Evolutionary conservation across 2,888 invertebrate genomes (phyloP), one percentile per base, ranked within the genome.

Genomic region (Dryobota labecula): DNA sequence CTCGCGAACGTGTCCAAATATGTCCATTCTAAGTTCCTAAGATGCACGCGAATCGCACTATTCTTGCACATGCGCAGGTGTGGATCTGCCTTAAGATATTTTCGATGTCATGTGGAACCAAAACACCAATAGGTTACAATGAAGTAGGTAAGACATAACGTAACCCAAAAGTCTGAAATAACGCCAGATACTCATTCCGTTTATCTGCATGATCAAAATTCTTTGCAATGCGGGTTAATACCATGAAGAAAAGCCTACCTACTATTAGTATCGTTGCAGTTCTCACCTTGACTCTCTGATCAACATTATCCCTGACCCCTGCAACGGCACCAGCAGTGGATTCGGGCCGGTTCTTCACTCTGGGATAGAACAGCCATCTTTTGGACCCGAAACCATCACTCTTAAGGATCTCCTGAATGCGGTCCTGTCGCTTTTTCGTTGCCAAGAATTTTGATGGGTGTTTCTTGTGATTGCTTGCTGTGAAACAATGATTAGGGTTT

Each of bases 321-420:
- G 86, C 70, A 2, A 88, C 87, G 0, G 85, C 76, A 0, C 57
- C 73, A 33, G 30, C 30, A 9, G 73, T 82, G 1, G 84, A 78
- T 6, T 89, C 89, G 2, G 77, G 83, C 8, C 58, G 67, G 11
- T 57, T 73, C 36, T 86, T 84, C 0, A 80, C 36, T 18, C 95
- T 88, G 0, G 95, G 95, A 70, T 96, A 96, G 80, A 95, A 94
- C 51, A 93, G 73, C 95, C 95, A 95, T 6, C 90, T 86, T 68
- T 95, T 96, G 3, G 95, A 95, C 0, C 95, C 95, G 0, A 95
- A 88, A 0, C 95, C 93, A 70, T 96, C 95, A 15, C 90, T 91
- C 78, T 95, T 95, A n/a, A 95, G 84, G 0, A 93, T 76, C 86
- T 95, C 94, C 54, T 95, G 92, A 18, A 96, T 86, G 0, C 91